phyloP scores from a whole-genome alignment of 2,888 invertebrate species.

The Drosophila atripex region DNA sequence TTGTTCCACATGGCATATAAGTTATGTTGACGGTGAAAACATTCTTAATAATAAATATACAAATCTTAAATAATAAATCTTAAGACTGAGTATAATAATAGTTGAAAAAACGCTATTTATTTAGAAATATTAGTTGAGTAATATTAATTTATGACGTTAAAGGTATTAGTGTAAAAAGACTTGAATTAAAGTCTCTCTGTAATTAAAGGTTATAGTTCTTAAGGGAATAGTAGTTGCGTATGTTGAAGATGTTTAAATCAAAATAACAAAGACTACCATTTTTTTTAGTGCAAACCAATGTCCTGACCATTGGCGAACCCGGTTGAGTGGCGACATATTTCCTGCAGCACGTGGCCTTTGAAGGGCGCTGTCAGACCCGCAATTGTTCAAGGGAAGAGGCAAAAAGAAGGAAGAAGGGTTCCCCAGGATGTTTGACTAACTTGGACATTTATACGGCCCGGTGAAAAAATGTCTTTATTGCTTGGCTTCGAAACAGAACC shows the following conservation, averaged over 20 bases:
- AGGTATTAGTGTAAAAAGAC: neutral
- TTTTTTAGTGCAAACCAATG: constrained; percentile 12
- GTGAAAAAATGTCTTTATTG: constrained; percentile 50
- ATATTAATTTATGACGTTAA: neutral
- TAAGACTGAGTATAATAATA: too few relatives aligned
- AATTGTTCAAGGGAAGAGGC: constrained; percentile 16
- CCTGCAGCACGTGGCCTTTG: constrained; percentile 46
- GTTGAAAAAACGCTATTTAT: too few relatives aligned
- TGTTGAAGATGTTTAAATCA: too few relatives aligned
- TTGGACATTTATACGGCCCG: constrained; percentile 59
- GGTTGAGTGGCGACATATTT: constrained; percentile 72
- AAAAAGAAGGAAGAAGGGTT: constrained; percentile 57
- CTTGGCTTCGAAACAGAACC: constrained; percentile 22
- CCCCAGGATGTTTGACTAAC: constrained; percentile 65
- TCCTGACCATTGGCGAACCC: constrained; percentile 15
- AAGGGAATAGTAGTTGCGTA: too few relatives aligned
- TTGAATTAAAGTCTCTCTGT: neutral
- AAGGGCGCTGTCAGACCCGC: constrained; percentile 31
- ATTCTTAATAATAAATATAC: too few relatives aligned
- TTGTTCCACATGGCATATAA: neutral
- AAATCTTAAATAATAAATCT: too few relatives aligned
- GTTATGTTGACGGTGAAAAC: neutral
- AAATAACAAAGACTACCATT: too few relatives aligned
- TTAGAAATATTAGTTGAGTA: neutral
- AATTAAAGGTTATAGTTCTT: neutral